Percentiles rank a stretch among this genome's conserved stretches.
phyloP scores from a whole-genome alignment of 2,797 vertebrate genomes.

The Siniperca undulata region DNA sequence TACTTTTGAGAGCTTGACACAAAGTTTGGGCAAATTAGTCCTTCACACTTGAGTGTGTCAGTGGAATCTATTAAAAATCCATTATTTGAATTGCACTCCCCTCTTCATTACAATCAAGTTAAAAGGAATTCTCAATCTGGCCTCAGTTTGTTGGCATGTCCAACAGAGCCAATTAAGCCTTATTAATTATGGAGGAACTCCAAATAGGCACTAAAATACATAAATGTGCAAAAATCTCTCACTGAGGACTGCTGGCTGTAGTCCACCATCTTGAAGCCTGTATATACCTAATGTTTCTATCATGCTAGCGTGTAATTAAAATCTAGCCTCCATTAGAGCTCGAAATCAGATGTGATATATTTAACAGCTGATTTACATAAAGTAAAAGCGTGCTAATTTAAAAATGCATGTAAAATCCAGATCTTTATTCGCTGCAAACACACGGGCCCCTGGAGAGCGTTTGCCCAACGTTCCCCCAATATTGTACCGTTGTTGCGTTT shows the following conservation, averaged over 20 bases:
- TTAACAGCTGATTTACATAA: conserved; percentile 86
- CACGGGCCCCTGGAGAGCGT: conserved; percentile 39
- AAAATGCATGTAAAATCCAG: conserved; percentile 67
- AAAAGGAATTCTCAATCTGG: conserved; percentile 78
- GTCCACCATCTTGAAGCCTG: conserved; percentile 59
- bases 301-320: conserved; percentile 77
- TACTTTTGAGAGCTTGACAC: conserved; percentile 66
- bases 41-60: conserved; percentile 80
- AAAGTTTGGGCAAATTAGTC: conserved; percentile 76
- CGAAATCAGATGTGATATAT: conserved; percentile 70
- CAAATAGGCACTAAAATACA: conserved; percentile 76
- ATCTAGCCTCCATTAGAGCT: conserved; percentile 76
- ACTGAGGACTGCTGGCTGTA: conserved; percentile 51
- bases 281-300: conserved; percentile 64
- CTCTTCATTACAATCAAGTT: conserved; percentile 77
- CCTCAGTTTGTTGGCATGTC: conserved; percentile 79
- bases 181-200: conserved; percentile 81
- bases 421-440: conserved; percentile 34
- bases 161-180: conserved; percentile 78
- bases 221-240: conserved; percentile 70
- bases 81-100: conserved; percentile 82
- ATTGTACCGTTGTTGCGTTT: conserved; percentile 49
- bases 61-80: conserved; percentile 83
- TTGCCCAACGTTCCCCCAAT: conserved; percentile 37
- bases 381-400: conserved; percentile 82